phyloP scores from a whole-genome alignment of 2,888 invertebrate genomes.

The Bimastos eiseni region DNA sequence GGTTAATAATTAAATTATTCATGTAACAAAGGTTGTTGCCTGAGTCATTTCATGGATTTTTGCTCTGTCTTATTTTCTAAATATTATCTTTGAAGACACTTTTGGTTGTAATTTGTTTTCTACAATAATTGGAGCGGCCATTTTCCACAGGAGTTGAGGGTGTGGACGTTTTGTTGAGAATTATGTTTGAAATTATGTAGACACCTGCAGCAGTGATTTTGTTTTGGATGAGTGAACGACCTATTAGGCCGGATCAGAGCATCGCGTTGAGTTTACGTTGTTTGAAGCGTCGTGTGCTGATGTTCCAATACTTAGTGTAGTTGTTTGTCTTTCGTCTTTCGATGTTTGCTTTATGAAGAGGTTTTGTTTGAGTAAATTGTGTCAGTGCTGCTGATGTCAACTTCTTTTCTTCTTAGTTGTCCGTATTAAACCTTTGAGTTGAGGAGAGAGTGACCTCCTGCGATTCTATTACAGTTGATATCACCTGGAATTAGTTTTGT shows the following conservation, averaged over 20 bases:
- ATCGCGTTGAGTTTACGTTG: not conserved
- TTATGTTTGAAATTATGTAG: constrained; percentile 4
- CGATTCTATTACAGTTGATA: no score
- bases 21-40: not conserved
- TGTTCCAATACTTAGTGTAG: not conserved
- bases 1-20: not conserved
- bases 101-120: not conserved
- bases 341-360: not conserved
- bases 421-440: not conserved
- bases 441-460: no score
- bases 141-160: not conserved
- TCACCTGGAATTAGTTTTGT: no score
- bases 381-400: not conserved
- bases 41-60: not conserved
- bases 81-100: not conserved
- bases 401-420: not conserved
- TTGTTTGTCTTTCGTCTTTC: not conserved
- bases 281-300: not conserved
- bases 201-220: not conserved
- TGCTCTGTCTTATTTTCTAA: not conserved
- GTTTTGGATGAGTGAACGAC: not conserved
- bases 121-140: not conserved
- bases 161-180: not conserved
- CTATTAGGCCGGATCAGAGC: not conserved
- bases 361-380: not conserved